Evolutionary conservation across 2,888 invertebrate species (phyloP).

Genomic region (Cantharis rufa): DNA sequence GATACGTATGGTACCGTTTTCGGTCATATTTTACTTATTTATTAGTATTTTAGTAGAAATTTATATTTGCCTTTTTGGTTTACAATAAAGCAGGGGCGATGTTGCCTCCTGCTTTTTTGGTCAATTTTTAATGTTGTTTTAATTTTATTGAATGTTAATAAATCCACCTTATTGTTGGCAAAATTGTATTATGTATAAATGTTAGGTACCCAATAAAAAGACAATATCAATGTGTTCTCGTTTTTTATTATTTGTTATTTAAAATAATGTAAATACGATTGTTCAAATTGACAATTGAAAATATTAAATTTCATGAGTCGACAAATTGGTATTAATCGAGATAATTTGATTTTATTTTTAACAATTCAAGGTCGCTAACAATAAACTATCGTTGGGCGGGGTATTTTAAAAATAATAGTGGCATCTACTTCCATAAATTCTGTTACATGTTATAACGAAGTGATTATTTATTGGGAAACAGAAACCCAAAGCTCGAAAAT

Average conservation of each 20-base stretch:
- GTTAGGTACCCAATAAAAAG: neutral
- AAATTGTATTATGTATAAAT: neutral
- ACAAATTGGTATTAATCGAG: neutral
- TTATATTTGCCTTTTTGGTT: neutral
- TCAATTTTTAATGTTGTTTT: neutral
- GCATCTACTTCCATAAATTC: too few relatives aligned
- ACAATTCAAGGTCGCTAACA: neutral
- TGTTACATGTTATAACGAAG: too few relatives aligned
- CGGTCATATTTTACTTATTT: neutral
- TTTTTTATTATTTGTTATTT: too few relatives aligned
- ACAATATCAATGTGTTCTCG: neutral
- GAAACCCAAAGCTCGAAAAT: too few relatives aligned
- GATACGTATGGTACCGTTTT: neutral
- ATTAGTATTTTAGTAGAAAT: neutral
- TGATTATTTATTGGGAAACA: too few relatives aligned
- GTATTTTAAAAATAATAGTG: too few relatives aligned
- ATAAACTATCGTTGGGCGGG: too few relatives aligned
- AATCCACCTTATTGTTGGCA: neutral
- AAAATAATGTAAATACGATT: neutral
- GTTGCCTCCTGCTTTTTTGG: neutral
- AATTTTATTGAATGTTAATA: neutral
- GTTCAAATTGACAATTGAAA: neutral
- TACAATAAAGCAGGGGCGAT: neutral
- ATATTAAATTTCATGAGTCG: neutral
- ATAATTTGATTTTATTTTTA: neutral